A percentile compares a stretch with the other conserved stretches of the same genome.
Conservation (phyloP, 2,797 vertebrate genomes). For the Peromyscus attwateri region DNA sequence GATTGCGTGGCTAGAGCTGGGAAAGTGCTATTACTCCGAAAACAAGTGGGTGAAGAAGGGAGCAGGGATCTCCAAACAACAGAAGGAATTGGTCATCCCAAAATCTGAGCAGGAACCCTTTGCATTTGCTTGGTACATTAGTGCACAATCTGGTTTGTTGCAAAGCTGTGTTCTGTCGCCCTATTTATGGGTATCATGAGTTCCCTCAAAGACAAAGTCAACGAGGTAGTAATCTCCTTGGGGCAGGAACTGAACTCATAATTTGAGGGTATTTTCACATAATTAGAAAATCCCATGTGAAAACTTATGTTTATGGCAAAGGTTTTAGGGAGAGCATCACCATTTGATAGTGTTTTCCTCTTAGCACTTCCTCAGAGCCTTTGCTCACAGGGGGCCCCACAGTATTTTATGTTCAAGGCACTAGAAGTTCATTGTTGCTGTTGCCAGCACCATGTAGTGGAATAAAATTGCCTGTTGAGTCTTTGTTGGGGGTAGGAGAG, state of each 20-base stretch:
- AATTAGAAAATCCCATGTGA: conserved; percentile 22
- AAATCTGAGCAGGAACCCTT: not conserved
- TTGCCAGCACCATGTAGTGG: not conserved
- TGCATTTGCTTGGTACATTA: not conserved
- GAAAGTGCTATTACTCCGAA: not conserved
- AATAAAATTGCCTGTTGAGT: not conserved
- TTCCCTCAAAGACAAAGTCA: not conserved
- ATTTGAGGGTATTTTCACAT: conserved; percentile 28
- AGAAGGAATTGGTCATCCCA: not conserved
- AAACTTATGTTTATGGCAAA: not conserved
- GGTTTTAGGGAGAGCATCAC: conserved; percentile 23
- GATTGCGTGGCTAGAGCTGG: not conserved
- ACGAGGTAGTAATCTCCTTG: conserved; percentile 1
- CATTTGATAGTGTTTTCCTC: conserved; percentile 40
- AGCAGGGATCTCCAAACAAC: not conserved
- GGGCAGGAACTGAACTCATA: not conserved
- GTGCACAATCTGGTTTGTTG: not conserved
- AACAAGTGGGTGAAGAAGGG: not conserved
- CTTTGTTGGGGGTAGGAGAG: not conserved
- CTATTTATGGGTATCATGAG: conserved; percentile 3
- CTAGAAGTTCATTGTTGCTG: not conserved
- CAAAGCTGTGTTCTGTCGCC: not conserved
- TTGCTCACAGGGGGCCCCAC: not conserved
- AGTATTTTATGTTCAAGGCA: not conserved
- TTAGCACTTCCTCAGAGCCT: not conserved